Evolutionary conservation across 2,797 vertebrate species (phyloP).

Genomic region (Myripristis murdjan): DNA sequence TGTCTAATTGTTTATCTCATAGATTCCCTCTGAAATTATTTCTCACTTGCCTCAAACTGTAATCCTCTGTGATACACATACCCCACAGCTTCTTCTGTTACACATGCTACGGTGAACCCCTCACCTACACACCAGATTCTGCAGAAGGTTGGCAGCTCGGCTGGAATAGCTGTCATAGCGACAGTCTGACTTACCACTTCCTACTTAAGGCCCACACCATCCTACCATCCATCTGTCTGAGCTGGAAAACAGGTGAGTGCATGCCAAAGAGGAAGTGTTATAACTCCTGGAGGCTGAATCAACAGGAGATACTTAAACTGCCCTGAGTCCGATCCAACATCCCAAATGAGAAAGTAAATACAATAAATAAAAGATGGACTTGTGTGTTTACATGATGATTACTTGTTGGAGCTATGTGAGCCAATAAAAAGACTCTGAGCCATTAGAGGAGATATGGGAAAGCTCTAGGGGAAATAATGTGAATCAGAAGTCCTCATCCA

Average conservation of each 20-base stretch:
- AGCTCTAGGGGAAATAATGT: slow-evolving; percentile 6
- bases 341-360: too few relatives aligned
- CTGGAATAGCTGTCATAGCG: slow-evolving; percentile 24
- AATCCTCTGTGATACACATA: neutral
- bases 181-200: slow-evolving; percentile 18
- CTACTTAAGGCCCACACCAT: neutral
- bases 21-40: neutral
- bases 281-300: too few relatives aligned
- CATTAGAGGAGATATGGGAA: neutral
- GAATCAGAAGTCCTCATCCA: slow-evolving; percentile 26
- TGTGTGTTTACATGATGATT: too few relatives aligned
- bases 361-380: too few relatives aligned
- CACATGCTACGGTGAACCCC: slow-evolving; percentile 5
- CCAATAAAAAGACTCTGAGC: too few relatives aligned
- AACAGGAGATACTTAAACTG: neutral
- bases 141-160: slow-evolving; percentile 43
- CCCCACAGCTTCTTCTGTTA: neutral
- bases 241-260: slow-evolving; percentile 29
- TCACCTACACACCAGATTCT: slow-evolving; percentile 69
- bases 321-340: neutral
- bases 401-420: too few relatives aligned
- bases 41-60: neutral
- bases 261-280: slow-evolving; percentile 13
- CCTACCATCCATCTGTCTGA: neutral
- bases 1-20: neutral